phyloP scores from a whole-genome alignment of 2,797 vertebrate species.

The Clarias laeviceps region DNA sequence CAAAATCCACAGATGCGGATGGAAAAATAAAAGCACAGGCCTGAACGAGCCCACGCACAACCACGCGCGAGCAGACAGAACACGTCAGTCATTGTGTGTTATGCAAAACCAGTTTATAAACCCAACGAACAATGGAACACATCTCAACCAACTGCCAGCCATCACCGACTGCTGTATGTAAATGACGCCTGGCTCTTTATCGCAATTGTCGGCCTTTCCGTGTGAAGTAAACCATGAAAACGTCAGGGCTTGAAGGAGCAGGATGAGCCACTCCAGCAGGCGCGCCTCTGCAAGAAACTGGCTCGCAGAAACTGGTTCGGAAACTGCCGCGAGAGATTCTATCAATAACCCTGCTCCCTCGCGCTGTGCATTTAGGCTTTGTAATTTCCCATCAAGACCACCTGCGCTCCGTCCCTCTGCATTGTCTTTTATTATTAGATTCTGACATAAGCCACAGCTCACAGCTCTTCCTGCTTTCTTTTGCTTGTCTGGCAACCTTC shows the following conservation, averaged over 20 bases:
- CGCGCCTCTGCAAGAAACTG: conserved; percentile 28
- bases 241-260: conserved; percentile 26
- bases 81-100: conserved; percentile 41
- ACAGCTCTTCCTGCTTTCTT: background rate
- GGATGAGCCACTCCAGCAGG: conserved; percentile 28
- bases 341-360: conserved; percentile 43
- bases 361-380: conserved; percentile 7
- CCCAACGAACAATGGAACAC: conserved; percentile 37
- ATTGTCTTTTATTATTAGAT: conserved; percentile 52
- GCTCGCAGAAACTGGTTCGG: conserved; percentile 33
- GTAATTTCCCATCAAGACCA: conserved; percentile 60
- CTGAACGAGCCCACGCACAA: conserved; percentile 17
- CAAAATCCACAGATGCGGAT: conserved; percentile 28
- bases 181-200: conserved; percentile 49
- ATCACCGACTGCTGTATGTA: conserved; percentile 34
- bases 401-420: conserved; percentile 55
- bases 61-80: conserved; percentile 21
- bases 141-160: conserved; percentile 43
- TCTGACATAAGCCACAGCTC: conserved; percentile 35
- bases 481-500: background rate
- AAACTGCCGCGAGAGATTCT: conserved; percentile 43
- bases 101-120: conserved; percentile 42
- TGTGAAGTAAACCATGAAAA: conserved; percentile 48
- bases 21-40: conserved; percentile 41
- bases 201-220: conserved; percentile 39